Percentiles rank a stretch among this genome's conserved stretches.
Conservation (phyloP, 1,140 invertebrate species). For the Hyposmocoma kahamanoa region DNA sequence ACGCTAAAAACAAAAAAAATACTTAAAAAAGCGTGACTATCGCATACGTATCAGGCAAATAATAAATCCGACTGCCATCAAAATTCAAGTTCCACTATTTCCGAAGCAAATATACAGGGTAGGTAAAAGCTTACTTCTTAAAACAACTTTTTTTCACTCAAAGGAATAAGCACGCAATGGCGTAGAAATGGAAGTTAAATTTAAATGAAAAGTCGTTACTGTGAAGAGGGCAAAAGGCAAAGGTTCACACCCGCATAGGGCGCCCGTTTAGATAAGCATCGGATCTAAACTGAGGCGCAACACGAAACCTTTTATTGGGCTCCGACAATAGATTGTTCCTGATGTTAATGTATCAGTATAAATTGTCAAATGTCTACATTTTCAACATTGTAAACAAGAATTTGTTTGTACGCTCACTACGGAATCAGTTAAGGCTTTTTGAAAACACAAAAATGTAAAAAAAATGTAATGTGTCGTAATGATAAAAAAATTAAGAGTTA, state of each 20-base stretch:
- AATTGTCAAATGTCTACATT: too few species aligned
- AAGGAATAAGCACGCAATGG: constrained; percentile 11
- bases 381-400: background rate
- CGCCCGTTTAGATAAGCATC: constrained; percentile 59
- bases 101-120: constrained; percentile 10
- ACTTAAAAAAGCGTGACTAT: too few species aligned
- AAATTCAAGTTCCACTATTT: too few species aligned
- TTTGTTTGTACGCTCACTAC: background rate
- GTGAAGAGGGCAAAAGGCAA: constrained; percentile 38
- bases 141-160: too few species aligned
- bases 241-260: constrained; percentile 47
- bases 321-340: constrained; percentile 36
- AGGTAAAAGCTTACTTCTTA: too few species aligned
- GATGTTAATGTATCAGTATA: constrained; percentile 5
- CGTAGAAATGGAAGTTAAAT: constrained; percentile 13
- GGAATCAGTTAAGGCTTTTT: too few species aligned
- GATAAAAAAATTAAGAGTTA: too few species aligned
- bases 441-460: too few species aligned
- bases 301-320: constrained; percentile 55
- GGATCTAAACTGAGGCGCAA: constrained; percentile 43
- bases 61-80: too few species aligned
- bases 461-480: too few species aligned
- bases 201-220: constrained; percentile 9
- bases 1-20: too few species aligned
- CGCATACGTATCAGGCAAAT: too few species aligned